Evolutionary conservation across 2,113 vertebrate species (phyloP), one percentile per base, ranked within the genome.

Genomic region (Suncus etruscus): DNA sequence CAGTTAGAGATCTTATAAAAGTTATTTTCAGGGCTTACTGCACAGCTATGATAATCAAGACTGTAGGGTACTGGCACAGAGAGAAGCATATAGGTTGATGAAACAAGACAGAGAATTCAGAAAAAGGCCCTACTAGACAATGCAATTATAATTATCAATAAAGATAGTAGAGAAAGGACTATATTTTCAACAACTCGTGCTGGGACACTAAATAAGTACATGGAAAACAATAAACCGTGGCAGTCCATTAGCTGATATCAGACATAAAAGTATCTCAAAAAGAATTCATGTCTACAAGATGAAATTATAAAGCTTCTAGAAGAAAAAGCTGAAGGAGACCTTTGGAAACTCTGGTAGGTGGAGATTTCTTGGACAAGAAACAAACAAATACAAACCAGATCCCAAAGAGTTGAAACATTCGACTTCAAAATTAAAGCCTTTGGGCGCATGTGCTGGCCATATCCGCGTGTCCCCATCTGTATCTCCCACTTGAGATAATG

Each of bases 341-440:
- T 92, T 76, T 45, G 18, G 3, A 66, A 68, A 27, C 66, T 72
- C 72, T 51, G 39, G 11, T 1, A 70, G 69, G 58, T 7, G 68
- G 54, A 91, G n/a, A 63, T 87, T 72, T 94, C 69, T 54, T 74
- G 20, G n/a, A 65, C 6, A 86, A 27, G 16, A 76, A 9, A 76
- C 51, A 76, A 48, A 91, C 39, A 84, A 70, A 39, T 48, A 89
- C 47, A 90, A 72, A 50, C 6, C 14, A 68, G 25, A n/a, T 0
- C 54, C 75, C 29, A 39, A 91, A 78, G 91, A 75, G 75, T 70
- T 32, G 74, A 89, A 31, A 79, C 15, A 27, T 2, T 61, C 27
- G 29, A 85, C 66, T n/a, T 86, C 27, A 90, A 78, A 96, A 84
- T 77, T 54, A 66, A 76, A 92, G 81, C 72, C 14, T 25, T 87